phyloP scores from a whole-genome alignment of 1,140 invertebrate species.

The Agraylea sexmaculata region DNA sequence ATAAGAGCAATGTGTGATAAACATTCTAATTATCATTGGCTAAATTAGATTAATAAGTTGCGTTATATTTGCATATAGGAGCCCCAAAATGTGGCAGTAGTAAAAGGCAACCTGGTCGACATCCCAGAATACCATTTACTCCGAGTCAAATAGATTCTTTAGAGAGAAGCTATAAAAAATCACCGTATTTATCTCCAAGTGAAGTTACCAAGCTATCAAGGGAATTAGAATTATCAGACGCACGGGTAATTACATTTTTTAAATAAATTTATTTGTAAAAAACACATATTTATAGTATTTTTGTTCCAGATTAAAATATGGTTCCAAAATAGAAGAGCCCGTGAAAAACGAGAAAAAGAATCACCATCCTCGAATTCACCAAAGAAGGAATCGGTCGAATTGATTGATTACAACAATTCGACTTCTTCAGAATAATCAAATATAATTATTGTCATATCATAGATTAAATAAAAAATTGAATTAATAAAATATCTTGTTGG shows the following conservation, averaged over 20 bases:
- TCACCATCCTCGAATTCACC: no score
- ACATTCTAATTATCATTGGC: no score
- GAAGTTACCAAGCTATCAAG: constrained; percentile 27
- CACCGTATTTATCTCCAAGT: constrained; percentile 30
- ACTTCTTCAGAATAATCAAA: no score
- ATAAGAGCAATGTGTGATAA: no score
- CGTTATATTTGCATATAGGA: constrained; percentile 22
- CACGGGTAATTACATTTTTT: constrained; percentile 22
- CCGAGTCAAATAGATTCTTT: constrained; percentile 27
- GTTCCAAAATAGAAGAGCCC: constrained; percentile 20
- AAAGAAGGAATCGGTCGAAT: no score
- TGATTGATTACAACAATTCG: no score
- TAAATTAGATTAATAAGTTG: no score
- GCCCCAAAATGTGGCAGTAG: constrained; percentile 25
- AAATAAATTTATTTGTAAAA: constrained; percentile 1
- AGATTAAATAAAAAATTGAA: no score
- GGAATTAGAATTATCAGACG: constrained; percentile 28
- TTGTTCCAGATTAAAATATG: constrained; percentile 20
- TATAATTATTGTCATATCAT: no score
- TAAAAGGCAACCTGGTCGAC: constrained; percentile 35
- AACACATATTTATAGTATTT: constrained; percentile 1
- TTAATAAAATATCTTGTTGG: no score
- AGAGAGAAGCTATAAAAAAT: constrained; percentile 31
- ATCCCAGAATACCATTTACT: constrained; percentile 31
- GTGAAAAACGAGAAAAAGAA: constrained; percentile 19